Conservation (phyloP, 2,113 vertebrate genomes). For the Clinocottus analis region DNA sequence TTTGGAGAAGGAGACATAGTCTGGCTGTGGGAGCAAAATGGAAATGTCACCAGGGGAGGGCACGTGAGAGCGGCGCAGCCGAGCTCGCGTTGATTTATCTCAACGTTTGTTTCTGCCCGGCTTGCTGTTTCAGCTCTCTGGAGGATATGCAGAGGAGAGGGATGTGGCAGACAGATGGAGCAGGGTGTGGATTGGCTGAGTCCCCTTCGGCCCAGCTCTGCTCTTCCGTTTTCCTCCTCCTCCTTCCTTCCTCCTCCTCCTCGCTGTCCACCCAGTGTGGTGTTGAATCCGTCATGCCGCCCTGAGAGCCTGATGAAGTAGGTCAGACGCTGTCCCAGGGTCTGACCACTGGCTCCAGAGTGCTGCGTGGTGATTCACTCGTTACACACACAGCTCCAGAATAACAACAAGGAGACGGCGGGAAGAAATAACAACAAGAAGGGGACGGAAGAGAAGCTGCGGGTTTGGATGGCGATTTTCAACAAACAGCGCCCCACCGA, state of each 20-base stretch:
- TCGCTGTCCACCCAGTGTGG: conserved; percentile 52
- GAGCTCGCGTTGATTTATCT: conserved; percentile 74
- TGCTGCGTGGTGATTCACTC: conserved; percentile 70
- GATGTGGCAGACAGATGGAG: conserved; percentile 74
- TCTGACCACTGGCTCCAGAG: conserved; percentile 71
- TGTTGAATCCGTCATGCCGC: conserved; percentile 68
- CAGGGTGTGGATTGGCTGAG: conserved; percentile 61
- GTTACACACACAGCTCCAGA: conserved; percentile 46
- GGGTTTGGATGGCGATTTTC: conserved; percentile 23
- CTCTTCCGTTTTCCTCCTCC: conserved; percentile 42
- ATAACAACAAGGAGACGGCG: conserved; percentile 49
- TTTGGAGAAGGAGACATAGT: conserved; percentile 38
- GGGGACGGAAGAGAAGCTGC: conserved; percentile 4
- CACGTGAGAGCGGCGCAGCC: conserved; percentile 64
- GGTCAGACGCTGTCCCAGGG: conserved; percentile 79
- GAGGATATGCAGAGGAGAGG: conserved; percentile 69
- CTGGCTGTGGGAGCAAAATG: conserved; percentile 67
- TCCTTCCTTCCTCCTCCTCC: conserved; percentile 40
- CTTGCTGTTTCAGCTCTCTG: conserved; percentile 71
- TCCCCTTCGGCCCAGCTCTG: conserved; percentile 51
- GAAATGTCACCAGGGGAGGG: conserved; percentile 72
- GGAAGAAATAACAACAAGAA: conserved; percentile 11
- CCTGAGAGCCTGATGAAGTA: conserved; percentile 74
- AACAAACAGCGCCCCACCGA: conserved; percentile 39
- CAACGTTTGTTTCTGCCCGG: conserved; percentile 74